phyloP scores from a whole-genome alignment of 2,113 vertebrate species.

The Genyomyrus donnyi region DNA sequence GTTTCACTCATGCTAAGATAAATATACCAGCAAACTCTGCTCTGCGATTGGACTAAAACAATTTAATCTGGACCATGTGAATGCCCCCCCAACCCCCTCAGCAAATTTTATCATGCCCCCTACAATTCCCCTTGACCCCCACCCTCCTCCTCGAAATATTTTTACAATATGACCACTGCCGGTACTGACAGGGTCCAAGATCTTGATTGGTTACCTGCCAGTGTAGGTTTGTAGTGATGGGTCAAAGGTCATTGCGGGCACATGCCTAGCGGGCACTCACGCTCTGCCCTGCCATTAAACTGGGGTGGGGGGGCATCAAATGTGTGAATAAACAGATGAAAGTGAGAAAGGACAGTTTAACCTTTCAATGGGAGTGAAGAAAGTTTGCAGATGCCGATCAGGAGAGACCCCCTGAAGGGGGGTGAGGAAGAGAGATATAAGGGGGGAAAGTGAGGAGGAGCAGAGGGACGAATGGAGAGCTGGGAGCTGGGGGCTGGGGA shows the following conservation, averaged over 20 bases:
- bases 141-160: neutral
- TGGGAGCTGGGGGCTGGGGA: neutral
- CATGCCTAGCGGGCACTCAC: neutral
- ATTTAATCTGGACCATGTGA: neutral
- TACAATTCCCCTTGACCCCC: neutral
- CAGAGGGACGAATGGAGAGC: neutral
- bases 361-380: neutral
- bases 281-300: neutral
- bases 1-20: neutral
- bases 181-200: neutral
- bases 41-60: neutral
- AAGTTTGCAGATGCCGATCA: neutral
- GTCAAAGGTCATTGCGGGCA: neutral
- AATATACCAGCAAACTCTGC: neutral
- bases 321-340: neutral
- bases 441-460: neutral
- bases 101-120: neutral
- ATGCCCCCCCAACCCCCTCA: neutral
- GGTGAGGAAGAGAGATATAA: neutral
- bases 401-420: neutral
- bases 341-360: neutral
- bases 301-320: neutral
- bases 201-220: neutral
- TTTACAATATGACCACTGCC: neutral
- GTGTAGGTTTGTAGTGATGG: neutral